phyloP scores from a whole-genome alignment of 2,113 vertebrate genomes.

The Gambusia affinis region DNA sequence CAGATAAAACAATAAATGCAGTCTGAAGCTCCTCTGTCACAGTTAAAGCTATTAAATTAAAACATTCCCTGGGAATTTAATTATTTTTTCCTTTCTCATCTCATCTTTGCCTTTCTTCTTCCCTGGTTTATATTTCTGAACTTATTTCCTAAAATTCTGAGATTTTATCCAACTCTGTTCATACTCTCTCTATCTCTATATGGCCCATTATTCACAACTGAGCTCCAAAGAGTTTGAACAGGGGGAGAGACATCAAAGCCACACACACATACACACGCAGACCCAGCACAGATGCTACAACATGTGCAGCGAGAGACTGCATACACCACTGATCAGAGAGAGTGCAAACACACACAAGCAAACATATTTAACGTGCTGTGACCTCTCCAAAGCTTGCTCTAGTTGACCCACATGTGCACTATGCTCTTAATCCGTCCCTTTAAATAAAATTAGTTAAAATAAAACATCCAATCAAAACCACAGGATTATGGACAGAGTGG shows the following conservation, averaged over 20 bases:
- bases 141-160: conserved; percentile 51
- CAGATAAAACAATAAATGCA: conserved; percentile 29
- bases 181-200: conserved; percentile 4
- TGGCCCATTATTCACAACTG: conserved; percentile 72
- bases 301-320: conserved; percentile 50
- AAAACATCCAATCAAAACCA: conserved; percentile 44
- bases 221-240: conserved; percentile 5
- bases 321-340: conserved; percentile 47
- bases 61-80: conserved; percentile 69
- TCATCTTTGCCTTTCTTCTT: conserved; percentile 29
- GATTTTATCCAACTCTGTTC: conserved; percentile 41
- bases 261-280: conserved; percentile 24
- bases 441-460: conserved; percentile 55
- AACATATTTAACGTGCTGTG: conserved; percentile 29
- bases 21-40: conserved; percentile 35
- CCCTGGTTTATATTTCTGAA: conserved; percentile 25
- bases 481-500: conserved; percentile 55
- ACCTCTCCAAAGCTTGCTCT: conserved; percentile 50
- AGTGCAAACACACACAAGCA: conserved; percentile 43
- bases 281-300: conserved; percentile 53
- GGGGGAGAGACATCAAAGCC: conserved; percentile 50
- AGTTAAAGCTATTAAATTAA: conserved; percentile 64
- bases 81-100: conserved; percentile 52
- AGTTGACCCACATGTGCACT: conserved; percentile 67
- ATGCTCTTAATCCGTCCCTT: conserved; percentile 54